phyloP scores from a whole-genome alignment of 1,140 invertebrate genomes.

The Nylanderia fulva region DNA sequence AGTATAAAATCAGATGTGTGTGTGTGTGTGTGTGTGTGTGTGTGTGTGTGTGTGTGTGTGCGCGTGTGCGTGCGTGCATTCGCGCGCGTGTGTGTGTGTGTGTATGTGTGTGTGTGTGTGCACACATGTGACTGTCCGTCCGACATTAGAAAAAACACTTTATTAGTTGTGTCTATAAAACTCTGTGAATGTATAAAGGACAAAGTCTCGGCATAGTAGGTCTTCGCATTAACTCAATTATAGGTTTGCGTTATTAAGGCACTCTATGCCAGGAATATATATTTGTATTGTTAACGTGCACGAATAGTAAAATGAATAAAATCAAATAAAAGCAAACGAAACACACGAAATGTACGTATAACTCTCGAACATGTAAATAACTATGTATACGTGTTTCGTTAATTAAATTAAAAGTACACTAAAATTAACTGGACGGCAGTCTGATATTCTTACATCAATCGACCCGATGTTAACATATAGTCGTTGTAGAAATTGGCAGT shows the following conservation, averaged over 20 bases:
- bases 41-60: too few species aligned
- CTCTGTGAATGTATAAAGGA: conserved; percentile 26
- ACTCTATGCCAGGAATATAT: conserved; percentile 75
- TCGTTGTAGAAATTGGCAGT: conserved; percentile 48
- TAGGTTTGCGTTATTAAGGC: conserved; percentile 68
- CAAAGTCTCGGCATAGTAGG: conserved; percentile 62
- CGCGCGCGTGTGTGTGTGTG: too few species aligned
- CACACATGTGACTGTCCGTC: background rate
- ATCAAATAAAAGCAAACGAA: conserved; percentile 16
- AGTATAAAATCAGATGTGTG: background rate
- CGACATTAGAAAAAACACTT: conserved; percentile 53
- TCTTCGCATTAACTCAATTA: conserved; percentile 52
- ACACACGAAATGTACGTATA: conserved; percentile 9
- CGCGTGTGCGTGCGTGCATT: too few species aligned
- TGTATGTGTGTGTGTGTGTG: background rate
- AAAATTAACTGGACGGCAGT: conserved; percentile 84
- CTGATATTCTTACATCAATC: conserved; percentile 68
- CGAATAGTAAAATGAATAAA: conserved; percentile 64
- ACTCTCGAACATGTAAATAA: conserved; percentile 45
- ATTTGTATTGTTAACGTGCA: conserved; percentile 57
- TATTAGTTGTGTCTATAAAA: conserved; percentile 51
- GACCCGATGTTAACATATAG: conserved; percentile 57
- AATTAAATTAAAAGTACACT: conserved; percentile 75
- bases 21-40: too few species aligned
- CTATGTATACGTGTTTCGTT: conserved; percentile 9